Conservation (phyloP, 2,888 invertebrate species). For the Chrysodeixis includens region DNA sequence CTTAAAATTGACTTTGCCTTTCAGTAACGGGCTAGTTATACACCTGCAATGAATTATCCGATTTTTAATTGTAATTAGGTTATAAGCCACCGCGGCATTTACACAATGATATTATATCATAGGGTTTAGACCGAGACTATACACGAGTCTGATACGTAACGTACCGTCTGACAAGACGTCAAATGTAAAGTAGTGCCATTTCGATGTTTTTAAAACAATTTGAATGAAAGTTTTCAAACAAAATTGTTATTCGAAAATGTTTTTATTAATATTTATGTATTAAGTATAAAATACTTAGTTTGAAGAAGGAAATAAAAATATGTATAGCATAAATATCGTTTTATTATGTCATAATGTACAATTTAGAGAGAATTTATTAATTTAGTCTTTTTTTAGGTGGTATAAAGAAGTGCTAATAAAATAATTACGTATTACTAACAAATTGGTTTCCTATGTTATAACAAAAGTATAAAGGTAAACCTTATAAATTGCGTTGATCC, state of each 20-base stretch:
- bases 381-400: slow-evolving; percentile 28
- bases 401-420: background rate
- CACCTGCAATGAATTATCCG: background rate
- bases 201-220: background rate
- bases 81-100: background rate
- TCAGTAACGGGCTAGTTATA: background rate
- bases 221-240: background rate
- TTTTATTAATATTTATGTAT: slow-evolving; percentile 47
- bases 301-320: slow-evolving; percentile 62
- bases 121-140: background rate
- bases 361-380: slow-evolving; percentile 51
- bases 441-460: too few relatives aligned
- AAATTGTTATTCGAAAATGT: slow-evolving; percentile 7
- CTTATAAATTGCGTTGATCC: background rate
- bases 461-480: background rate
- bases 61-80: too few relatives aligned
- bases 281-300: slow-evolving; percentile 58
- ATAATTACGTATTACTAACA: background rate
- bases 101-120: background rate
- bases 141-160: background rate
- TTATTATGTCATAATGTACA: slow-evolving; percentile 35
- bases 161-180: background rate
- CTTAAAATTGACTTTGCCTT: background rate
- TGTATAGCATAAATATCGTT: slow-evolving; percentile 49
- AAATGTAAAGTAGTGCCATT: slow-evolving; percentile 2